These are phyloP conservation scores for Zosterops borbonicus DNA, from an alignment of 2,113 vertebrate species.

Conservation along the genomic window DNA sequence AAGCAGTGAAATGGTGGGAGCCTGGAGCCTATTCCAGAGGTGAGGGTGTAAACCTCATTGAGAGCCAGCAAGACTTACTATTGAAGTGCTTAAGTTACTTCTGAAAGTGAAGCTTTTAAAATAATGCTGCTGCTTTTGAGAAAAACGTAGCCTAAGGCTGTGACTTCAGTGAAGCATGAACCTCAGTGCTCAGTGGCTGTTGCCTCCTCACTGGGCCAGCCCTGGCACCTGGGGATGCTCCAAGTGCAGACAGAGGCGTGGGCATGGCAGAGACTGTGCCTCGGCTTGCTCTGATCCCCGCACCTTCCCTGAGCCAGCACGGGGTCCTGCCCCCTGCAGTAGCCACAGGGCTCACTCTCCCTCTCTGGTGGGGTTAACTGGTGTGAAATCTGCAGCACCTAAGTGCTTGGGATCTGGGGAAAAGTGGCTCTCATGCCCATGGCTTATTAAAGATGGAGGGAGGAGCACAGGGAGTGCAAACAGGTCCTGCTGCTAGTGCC, in stretches of 20 bases:
- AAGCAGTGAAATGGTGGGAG: neutral
- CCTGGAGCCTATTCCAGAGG: neutral
- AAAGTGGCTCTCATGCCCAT: rapidly evolving
- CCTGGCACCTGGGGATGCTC: neutral
- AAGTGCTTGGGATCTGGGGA: neutral
- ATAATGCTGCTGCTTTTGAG: neutral
- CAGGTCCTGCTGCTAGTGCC: neutral
- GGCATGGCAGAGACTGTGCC: neutral
- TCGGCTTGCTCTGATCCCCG: neutral
- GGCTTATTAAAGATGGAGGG: neutral
- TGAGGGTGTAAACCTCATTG: neutral
- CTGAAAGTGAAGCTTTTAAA: constrained; percentile 46
- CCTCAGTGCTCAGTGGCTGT: neutral
- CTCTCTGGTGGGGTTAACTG: neutral
- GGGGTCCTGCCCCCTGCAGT: neutral
- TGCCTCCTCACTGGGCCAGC: neutral
- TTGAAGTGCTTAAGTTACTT: neutral
- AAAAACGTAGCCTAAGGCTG: neutral
- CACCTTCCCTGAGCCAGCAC: rapidly evolving
- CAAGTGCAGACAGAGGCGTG: neutral
- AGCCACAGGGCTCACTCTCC: neutral
- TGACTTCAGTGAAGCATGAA: neutral
- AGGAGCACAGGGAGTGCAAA: neutral
- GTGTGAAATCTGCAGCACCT: neutral
- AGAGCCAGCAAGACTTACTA: neutral